A percentile compares a stretch with the other conserved stretches of the same genome.
These are phyloP conservation scores for Callionymus lyra DNA, from an alignment of 2,113 vertebrate genomes.

Conservation along the genomic window DNA sequence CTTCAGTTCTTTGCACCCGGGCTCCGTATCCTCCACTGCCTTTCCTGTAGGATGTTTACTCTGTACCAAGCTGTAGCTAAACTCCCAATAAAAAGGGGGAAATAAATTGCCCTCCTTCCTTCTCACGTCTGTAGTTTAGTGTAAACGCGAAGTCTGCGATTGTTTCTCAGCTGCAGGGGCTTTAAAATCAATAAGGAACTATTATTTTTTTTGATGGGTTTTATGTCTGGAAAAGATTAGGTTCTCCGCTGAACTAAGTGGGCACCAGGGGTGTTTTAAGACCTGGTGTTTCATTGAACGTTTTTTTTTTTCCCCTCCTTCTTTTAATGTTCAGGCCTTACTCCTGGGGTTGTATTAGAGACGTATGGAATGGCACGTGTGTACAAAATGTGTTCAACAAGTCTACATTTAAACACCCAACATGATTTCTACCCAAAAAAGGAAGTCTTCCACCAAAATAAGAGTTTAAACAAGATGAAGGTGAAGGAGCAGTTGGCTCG, in stretches of 20 bases:
- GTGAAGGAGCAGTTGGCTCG: conserved; percentile 12
- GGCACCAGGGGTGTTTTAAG: conserved; percentile 12
- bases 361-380: too few species aligned
- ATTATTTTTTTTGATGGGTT: conserved; percentile 25
- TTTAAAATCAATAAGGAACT: conserved; percentile 38
- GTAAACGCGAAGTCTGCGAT: conserved; percentile 1
- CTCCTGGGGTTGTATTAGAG: too few species aligned
- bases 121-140: conserved; percentile 15
- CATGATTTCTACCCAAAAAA: too few species aligned
- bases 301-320: conserved; percentile 17
- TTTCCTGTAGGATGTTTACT: conserved; percentile 53
- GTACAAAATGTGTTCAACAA: too few species aligned
- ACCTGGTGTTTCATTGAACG: conserved; percentile 23
- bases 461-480: conserved; percentile 3
- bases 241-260: conserved; percentile 33
- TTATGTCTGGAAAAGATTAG: conserved; percentile 33
- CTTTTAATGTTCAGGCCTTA: too few species aligned
- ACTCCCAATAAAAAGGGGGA: conserved; percentile 31
- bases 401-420: too few species aligned
- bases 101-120: conserved; percentile 17
- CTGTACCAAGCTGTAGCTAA: conserved; percentile 23
- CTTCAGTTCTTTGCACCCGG: conserved; percentile 40
- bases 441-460: too few species aligned
- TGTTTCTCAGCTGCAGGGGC: conserved; percentile 12
- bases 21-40: conserved; percentile 32